Base-by-base conservation (phyloP, 2,113 vertebrate genomes). In the Chlamydotis undulata region DNA sequence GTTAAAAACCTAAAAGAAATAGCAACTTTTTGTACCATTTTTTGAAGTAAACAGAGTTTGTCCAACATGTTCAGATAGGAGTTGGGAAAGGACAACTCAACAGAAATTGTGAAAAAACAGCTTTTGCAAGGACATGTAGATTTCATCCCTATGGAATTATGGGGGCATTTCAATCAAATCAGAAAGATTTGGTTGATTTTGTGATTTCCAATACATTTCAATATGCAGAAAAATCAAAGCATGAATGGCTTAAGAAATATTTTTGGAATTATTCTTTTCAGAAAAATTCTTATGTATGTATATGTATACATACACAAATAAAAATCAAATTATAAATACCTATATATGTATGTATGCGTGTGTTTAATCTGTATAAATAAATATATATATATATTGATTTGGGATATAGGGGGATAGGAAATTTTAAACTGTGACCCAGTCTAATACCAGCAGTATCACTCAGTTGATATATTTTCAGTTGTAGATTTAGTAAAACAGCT, bases 401-500 rank as follows among this genome's bases (percentile, higher is more conserved):
- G 39, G 60, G 83, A 70, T 77, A 60, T 81, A 68, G 65, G 43
- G 45, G 69, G 56, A 47, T 28, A 39, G 60, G 35, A 63, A 94
- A 94, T 94, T 91, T 63, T 61, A 77, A 93, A 83, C 31, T 89
- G 91, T 91, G 89, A 92, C 92, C 86, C 60, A 50, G 75, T n/a
- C 90, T 94, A 88, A 92, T 90, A 68, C 47, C 1, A 0, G n/a
- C 61, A 55, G 56, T 55, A 83, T 94, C 77, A 45, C 61, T 69
- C 39, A 41, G 55, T 7, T 93, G 90, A 89, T 90, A 18, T 29
- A 86, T 94, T 96, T 95, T 59, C 83, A 64, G 83, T 33, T 83
- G 43, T 35, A 95, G 96, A 87, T 96, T 97, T 91, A 96, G 81
- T 91, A 96, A 96, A 96, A 76, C 95, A 96, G 93, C 95, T 97